Percentiles rank a stretch among this genome's conserved stretches.
phyloP scores from a whole-genome alignment of 2,797 vertebrate species.

The Sebastes goodei region DNA sequence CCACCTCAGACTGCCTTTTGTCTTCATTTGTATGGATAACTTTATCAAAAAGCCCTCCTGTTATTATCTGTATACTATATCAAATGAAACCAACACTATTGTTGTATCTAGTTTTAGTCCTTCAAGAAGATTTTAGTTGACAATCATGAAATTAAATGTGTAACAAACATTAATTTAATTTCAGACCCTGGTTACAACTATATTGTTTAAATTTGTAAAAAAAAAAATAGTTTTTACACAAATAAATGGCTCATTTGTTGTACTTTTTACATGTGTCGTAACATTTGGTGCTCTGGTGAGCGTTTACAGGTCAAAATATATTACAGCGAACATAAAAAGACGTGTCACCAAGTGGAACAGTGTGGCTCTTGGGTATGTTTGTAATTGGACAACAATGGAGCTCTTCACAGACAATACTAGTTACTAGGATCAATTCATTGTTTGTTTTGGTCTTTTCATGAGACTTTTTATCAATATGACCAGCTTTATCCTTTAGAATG shows the following conservation, averaged over 20 bases:
- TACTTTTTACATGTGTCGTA: background rate
- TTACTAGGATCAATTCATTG: background rate
- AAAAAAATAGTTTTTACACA: too few species aligned
- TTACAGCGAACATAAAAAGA: background rate
- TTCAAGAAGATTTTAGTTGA: too few species aligned
- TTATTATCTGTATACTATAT: background rate
- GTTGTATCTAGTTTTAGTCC: too few species aligned
- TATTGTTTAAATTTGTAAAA: background rate
- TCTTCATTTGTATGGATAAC: background rate
- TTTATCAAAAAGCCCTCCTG: background rate
- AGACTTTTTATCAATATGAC: background rate
- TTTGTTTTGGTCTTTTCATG: background rate
- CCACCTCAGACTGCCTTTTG: constrained; percentile 28
- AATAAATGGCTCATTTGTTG: background rate
- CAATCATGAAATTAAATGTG: too few species aligned
- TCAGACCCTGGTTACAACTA: background rate
- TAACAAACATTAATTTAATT: too few species aligned
- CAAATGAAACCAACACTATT: background rate
- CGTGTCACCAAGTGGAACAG: background rate
- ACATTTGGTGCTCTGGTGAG: background rate
- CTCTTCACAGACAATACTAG: background rate
- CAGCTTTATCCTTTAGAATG: background rate
- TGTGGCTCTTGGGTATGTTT: background rate
- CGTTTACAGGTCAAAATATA: background rate
- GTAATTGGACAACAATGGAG: background rate